Evolutionary conservation across 2,797 vertebrate species (phyloP).

Genomic region (Pachyuromys duprasi): DNA sequence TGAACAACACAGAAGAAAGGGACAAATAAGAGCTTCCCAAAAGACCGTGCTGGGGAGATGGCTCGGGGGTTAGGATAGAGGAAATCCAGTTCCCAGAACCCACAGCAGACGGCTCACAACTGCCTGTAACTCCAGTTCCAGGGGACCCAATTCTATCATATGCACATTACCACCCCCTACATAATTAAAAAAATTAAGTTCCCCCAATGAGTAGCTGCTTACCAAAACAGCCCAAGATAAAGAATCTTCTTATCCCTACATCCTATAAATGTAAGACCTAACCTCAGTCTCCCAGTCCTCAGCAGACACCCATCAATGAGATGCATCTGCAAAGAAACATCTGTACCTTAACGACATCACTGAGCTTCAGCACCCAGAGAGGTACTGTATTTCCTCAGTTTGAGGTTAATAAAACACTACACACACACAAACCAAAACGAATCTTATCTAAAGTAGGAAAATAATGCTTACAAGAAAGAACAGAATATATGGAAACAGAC

Average conservation of each 20-base stretch:
- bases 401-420: background rate
- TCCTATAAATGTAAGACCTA: background rate
- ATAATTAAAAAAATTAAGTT: constrained; percentile 15
- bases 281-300: background rate
- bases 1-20: constrained; percentile 24
- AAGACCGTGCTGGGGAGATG: background rate
- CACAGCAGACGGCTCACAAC: background rate
- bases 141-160: no score
- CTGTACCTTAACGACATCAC: background rate
- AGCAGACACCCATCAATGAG: background rate
- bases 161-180: background rate
- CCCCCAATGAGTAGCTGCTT: constrained; percentile 16
- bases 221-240: background rate
- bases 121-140: background rate
- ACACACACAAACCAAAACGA: background rate
- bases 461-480: background rate
- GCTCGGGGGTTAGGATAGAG: background rate
- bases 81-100: background rate
- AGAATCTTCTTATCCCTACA: background rate
- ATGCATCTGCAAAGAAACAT: background rate
- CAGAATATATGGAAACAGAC: background rate
- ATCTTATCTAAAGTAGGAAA: background rate
- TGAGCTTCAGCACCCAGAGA: background rate
- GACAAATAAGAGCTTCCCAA: background rate
- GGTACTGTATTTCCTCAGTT: background rate